Percentiles rank a stretch among this genome's conserved stretches.
These are phyloP conservation scores for Drosophila koepferae DNA, from an alignment of 2,888 invertebrate species.

Conservation along the genomic window DNA sequence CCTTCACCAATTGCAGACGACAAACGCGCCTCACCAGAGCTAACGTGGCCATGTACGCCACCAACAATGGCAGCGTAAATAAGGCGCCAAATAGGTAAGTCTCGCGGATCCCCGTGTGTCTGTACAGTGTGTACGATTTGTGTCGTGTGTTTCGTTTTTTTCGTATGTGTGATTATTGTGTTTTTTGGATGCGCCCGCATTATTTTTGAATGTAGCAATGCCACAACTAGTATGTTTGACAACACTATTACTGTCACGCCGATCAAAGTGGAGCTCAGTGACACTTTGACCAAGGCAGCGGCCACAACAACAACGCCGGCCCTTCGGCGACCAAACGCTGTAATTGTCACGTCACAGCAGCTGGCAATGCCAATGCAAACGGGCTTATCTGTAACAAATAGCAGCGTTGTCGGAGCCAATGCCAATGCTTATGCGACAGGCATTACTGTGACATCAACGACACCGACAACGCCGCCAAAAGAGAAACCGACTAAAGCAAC, in stretches of 20 bases:
- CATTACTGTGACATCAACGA: constrained; percentile 52
- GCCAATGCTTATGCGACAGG: constrained; percentile 41
- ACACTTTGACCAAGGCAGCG: constrained; percentile 46
- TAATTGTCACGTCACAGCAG: constrained; percentile 55
- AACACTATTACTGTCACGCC: constrained; percentile 73
- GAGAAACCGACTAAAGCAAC: constrained; percentile 67
- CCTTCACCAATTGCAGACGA: constrained; percentile 32
- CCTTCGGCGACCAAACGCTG: constrained; percentile 57
- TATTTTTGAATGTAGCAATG: constrained; percentile 47
- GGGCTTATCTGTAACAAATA: constrained; percentile 28
- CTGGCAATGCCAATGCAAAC: constrained; percentile 49
- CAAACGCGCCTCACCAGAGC: constrained; percentile 22
- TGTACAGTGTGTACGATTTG: constrained; percentile 52
- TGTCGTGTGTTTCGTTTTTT: neutral
- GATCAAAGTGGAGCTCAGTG: constrained; percentile 63
- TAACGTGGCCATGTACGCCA: constrained; percentile 72
- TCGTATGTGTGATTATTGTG: neutral
- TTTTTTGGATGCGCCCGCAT: constrained; percentile 4
- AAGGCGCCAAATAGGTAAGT: constrained; percentile 77
- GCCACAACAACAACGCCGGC: constrained; percentile 28
- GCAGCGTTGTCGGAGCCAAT: constrained; percentile 9
- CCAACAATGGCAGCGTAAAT: constrained; percentile 72
- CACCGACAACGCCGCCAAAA: constrained; percentile 48
- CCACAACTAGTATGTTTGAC: constrained; percentile 66
- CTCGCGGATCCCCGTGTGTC: constrained; percentile 16